phyloP scores from a whole-genome alignment of 2,113 vertebrate genomes.

The Columba livia region DNA sequence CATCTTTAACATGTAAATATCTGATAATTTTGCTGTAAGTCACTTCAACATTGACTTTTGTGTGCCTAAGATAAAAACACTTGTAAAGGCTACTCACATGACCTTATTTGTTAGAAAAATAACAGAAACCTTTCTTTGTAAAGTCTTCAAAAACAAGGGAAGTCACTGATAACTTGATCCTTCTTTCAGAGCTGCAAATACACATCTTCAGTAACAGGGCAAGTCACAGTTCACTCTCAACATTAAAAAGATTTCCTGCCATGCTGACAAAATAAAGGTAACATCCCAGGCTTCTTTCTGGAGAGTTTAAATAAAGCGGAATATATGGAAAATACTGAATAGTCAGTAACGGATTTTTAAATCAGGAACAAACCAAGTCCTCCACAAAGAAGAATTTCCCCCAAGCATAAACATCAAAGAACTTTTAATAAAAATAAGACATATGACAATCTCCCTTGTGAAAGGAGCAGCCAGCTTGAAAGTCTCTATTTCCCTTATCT shows the following conservation, averaged over 20 bases:
- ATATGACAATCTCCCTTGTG: neutral
- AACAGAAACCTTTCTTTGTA: neutral
- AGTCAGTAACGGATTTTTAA: neutral
- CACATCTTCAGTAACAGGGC: neutral
- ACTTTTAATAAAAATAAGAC: constrained; percentile 29
- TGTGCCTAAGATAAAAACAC: neutral
- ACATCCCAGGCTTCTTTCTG: neutral
- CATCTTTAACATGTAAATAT: neutral
- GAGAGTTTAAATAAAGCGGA: neutral
- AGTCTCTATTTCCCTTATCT: constrained; percentile 11
- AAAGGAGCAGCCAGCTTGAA: constrained; percentile 10
- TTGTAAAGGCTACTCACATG: neutral
- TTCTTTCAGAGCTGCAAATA: neutral
- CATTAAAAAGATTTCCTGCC: neutral
- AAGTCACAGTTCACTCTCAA: neutral
- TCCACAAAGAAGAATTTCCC: constrained; percentile 3
- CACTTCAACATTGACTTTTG: neutral
- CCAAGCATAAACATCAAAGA: constrained; percentile 27
- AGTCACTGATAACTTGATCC: neutral
- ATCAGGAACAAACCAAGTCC: neutral
- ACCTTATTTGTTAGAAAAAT: neutral
- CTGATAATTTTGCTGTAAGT: neutral
- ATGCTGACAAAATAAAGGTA: neutral
- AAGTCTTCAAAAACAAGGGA: neutral
- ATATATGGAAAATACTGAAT: neutral